These are phyloP conservation scores for Orussus abietinus DNA, from an alignment of 1,140 invertebrate genomes.

Conservation along the genomic window DNA sequence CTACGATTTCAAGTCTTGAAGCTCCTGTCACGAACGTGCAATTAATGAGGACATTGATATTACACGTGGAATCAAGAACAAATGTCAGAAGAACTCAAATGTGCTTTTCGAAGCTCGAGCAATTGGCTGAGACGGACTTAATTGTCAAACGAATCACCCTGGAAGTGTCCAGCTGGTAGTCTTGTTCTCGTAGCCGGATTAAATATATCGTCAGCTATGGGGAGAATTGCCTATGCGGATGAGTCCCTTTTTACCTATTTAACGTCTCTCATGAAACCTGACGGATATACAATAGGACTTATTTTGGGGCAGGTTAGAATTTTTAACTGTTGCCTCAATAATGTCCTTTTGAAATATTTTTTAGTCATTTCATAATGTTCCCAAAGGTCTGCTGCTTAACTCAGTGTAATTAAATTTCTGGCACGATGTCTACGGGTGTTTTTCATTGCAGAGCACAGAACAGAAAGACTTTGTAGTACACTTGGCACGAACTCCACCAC, in stretches of 20 bases:
- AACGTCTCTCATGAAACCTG: conserved; percentile 40
- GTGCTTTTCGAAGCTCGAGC: too few species aligned
- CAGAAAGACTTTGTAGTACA: conserved; percentile 70
- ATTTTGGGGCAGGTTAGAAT: conserved; percentile 64
- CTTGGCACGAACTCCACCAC: conserved; percentile 66
- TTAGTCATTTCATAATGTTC: not conserved
- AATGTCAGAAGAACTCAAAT: conserved; percentile 9
- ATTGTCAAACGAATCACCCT: too few species aligned
- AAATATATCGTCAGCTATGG: too few species aligned
- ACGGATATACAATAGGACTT: conserved; percentile 61
- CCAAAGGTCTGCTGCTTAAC: not conserved
- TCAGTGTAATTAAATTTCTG: not conserved
- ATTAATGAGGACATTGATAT: too few species aligned
- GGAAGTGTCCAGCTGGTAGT: too few species aligned
- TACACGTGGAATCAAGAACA: not conserved
- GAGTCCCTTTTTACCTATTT: conserved; percentile 51
- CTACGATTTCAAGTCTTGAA: too few species aligned
- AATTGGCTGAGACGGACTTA: too few species aligned
- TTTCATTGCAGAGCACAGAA: conserved; percentile 53
- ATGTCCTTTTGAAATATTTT: not conserved
- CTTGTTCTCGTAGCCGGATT: too few species aligned
- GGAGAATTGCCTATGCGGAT: conserved; percentile 48
- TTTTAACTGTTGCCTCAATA: conserved; percentile 11
- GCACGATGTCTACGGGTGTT: conserved; percentile 13
- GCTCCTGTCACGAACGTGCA: too few species aligned